These are phyloP conservation scores for Bovichtus variegatus DNA, from an alignment of 2,797 vertebrate genomes.

Conservation along the genomic window DNA sequence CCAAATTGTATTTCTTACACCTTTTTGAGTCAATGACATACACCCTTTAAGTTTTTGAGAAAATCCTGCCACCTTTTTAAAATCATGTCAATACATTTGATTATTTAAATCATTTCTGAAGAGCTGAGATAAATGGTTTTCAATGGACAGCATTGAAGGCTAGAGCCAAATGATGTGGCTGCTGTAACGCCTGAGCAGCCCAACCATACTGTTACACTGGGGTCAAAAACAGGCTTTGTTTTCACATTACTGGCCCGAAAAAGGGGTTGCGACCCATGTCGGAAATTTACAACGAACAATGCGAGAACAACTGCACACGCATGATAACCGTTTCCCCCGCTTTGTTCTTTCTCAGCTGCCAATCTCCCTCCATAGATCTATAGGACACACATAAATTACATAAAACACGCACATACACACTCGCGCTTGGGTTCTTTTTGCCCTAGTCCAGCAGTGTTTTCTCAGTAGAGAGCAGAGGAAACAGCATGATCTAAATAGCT, in stretches of 20 bases:
- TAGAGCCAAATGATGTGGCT: background rate
- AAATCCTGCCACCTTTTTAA: background rate
- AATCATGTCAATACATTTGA: background rate
- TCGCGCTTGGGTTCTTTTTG: constrained; percentile 24
- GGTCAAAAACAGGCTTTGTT: constrained; percentile 52
- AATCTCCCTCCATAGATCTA: constrained; percentile 58
- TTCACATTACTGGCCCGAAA: constrained; percentile 35
- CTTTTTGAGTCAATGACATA: background rate
- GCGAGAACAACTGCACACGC: constrained; percentile 60
- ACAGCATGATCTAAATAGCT: constrained; percentile 84
- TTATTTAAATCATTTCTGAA: background rate
- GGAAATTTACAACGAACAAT: constrained; percentile 46
- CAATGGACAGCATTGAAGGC: background rate
- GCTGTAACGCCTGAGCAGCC: constrained; percentile 17
- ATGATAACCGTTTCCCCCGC: constrained; percentile 62
- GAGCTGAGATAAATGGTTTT: background rate
- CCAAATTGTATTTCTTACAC: too few species aligned
- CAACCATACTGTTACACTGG: background rate
- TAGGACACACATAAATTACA: constrained; percentile 58
- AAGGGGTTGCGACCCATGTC: constrained; percentile 60
- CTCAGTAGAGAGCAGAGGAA: constrained; percentile 74
- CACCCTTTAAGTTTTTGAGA: background rate
- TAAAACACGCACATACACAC: constrained; percentile 36
- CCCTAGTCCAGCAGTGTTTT: constrained; percentile 65
- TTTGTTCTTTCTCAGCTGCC: constrained; percentile 66